phyloP scores from a whole-genome alignment of 2,888 invertebrate genomes.

The Nesidiocoris tenuis region DNA sequence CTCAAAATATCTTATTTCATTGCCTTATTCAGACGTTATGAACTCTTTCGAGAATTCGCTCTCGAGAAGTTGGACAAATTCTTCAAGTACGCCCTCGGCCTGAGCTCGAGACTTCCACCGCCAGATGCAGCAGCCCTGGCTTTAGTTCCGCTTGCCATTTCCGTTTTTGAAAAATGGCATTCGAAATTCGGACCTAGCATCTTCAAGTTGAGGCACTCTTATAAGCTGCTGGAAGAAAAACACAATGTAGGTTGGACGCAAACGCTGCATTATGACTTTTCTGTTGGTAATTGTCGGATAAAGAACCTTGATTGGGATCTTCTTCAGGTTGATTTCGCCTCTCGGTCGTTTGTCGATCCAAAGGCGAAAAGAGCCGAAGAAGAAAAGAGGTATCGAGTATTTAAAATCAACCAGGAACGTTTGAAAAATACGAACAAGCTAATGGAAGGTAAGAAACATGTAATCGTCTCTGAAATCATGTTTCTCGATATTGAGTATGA shows the following conservation, averaged over 20 bases:
- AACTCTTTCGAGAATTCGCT: conserved; percentile 57
- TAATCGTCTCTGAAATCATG: no score
- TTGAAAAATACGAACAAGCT: conserved; percentile 50
- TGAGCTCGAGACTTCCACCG: conserved; percentile 57
- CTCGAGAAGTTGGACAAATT: conserved; percentile 56
- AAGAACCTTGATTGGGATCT: no score
- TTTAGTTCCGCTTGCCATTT: conserved; percentile 56
- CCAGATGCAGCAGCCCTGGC: conserved; percentile 56
- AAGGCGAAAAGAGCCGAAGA: conserved; percentile 49
- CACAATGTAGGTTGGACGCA: conserved; percentile 28
- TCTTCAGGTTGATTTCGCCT: conserved; percentile 51
- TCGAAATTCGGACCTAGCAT: conserved; percentile 57
- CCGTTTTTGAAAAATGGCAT: conserved; percentile 58
- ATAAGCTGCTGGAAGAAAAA: conserved; percentile 53
- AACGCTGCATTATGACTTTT: not conserved
- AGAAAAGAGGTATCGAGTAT: conserved; percentile 49
- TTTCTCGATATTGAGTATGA: not conserved
- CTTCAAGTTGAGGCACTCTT: conserved; percentile 56
- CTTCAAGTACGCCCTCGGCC: conserved; percentile 55
- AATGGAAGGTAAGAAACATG: conserved; percentile 50
- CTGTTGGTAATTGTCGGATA: no score
- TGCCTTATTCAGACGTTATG: conserved; percentile 57
- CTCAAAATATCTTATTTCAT: no score
- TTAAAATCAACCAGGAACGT: conserved; percentile 49
- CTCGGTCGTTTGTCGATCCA: conserved; percentile 48